Base-by-base conservation (phyloP, 2,888 invertebrate species). In the Drosophila kuntzei region DNA sequence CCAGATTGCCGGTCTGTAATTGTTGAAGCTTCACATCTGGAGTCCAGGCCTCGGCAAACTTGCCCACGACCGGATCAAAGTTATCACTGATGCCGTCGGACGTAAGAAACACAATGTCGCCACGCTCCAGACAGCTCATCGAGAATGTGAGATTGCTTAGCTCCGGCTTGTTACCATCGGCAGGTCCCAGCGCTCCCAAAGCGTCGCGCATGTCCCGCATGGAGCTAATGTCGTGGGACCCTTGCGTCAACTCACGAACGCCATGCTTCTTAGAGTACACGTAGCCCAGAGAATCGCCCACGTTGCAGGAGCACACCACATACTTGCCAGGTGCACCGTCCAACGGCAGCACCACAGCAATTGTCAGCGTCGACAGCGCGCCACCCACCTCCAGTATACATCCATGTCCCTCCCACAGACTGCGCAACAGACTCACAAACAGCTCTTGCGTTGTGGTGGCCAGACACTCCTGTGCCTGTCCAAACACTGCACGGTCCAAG, bases 71-170 rank as follows among this genome's bases (percentile, higher is more conserved):
- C 0, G 97, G 97, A 92, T 98, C 97, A 86, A 97, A 97, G 91
- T 98, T 98, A 90, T 98, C 97, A 6, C 97, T 96, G 32, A 98
- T 94, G 7, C 97, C 97, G 89, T 98, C 97, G n/a, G 96, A 96
- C 0, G 97, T 97, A 14, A 98, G 93, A 91, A 97, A 96, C 25
- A 98, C 95, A 68, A 98, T 95, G 90, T 98, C 97, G 9, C 96
- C 97, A 47, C 94, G 93, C 79, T 96, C 96, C 8, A 96, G 94
- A 66, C 95, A 95, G 1, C 96, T 97, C 94, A 97, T 94, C 0
- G 96, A 96, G 74, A 97, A 94, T 0, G 97, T 98, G 51, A 98
- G 93, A 92, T 98, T 98, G 89, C 96, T 96, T 44, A 98, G 93
- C 92, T 98, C 97, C 0, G 97, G 97, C 88, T 96, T 96, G 61